phyloP scores from a whole-genome alignment of 92 coral and sea anemone species.

The Palythoa caribaeorum region DNA sequence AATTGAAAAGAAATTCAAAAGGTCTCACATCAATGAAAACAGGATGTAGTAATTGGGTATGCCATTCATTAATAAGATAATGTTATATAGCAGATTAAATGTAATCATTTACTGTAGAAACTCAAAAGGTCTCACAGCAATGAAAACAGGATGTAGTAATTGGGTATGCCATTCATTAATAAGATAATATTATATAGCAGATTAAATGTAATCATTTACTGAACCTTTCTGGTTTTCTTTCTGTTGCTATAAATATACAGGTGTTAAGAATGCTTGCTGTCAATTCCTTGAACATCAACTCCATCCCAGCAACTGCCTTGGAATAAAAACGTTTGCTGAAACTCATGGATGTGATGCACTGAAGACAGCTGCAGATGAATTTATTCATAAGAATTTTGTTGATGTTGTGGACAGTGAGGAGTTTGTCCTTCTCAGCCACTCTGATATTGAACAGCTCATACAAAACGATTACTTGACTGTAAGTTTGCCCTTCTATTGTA shows the following conservation, averaged over 20 bases:
- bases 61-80: too few species aligned
- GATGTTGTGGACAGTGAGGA: constrained; percentile 93
- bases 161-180: too few species aligned
- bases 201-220: neutral
- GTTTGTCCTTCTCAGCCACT: constrained; percentile 70
- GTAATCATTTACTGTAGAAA: neutral
- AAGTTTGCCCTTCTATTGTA: too few species aligned
- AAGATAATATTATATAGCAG: too few species aligned
- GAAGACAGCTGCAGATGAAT: constrained; percentile 83
- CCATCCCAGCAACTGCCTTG: constrained; percentile 95
- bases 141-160: too few species aligned
- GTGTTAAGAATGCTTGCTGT: constrained; percentile 97
- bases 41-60: too few species aligned
- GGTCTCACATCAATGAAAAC: too few species aligned
- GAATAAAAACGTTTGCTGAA: constrained; percentile 93
- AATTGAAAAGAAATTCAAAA: too few species aligned
- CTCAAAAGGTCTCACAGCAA: too few species aligned
- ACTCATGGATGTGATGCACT: constrained; percentile 92
- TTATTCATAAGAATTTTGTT: constrained; percentile 88
- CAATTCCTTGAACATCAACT: constrained; percentile 89
- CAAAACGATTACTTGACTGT: too few species aligned
- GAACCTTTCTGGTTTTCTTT: neutral
- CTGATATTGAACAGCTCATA: too few species aligned
- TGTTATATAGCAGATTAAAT: too few species aligned
- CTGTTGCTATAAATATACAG: constrained; percentile 38